phyloP scores from a whole-genome alignment of 2,797 vertebrate genomes.

The Percopsis omiscomaycus region DNA sequence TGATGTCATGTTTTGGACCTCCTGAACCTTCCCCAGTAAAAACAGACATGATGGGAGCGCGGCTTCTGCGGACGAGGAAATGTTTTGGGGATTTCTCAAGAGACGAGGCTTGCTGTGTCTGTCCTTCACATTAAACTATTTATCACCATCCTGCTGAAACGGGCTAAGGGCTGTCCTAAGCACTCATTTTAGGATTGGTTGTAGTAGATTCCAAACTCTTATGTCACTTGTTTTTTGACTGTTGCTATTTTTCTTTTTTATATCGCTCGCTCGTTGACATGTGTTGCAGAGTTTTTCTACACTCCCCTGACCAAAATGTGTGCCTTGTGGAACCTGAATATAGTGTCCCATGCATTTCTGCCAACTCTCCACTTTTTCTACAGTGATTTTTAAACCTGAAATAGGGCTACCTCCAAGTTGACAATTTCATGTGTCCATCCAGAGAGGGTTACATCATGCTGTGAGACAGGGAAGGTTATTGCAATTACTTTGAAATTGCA shows the following conservation, averaged over 20 bases:
- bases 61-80: conserved; percentile 59
- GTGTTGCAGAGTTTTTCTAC: conserved; percentile 47
- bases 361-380: conserved; percentile 55
- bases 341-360: conserved; percentile 34
- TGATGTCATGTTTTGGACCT: conserved; percentile 77
- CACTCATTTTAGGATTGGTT: conserved; percentile 72
- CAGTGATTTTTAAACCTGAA: conserved; percentile 48
- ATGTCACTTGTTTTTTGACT: conserved; percentile 72
- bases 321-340: conserved; percentile 41
- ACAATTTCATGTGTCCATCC: conserved; percentile 59
- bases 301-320: conserved; percentile 56
- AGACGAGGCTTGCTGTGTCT: conserved; percentile 44
- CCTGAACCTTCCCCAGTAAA: conserved; percentile 60
- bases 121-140: conserved; percentile 71
- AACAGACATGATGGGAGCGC: conserved; percentile 53
- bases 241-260: conserved; percentile 49
- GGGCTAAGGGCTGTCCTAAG: conserved; percentile 62
- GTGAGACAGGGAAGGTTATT: conserved; percentile 21
- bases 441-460: conserved; percentile 45
- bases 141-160: conserved; percentile 54
- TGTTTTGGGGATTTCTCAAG: conserved; percentile 64
- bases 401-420: conserved; percentile 34
- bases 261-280: conserved; percentile 33
- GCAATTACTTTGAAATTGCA: conserved; percentile 13
- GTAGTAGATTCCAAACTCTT: conserved; percentile 75